Evolutionary conservation across 2,888 invertebrate genomes (phyloP).

Genomic region (Andrena haemorrhoa): DNA sequence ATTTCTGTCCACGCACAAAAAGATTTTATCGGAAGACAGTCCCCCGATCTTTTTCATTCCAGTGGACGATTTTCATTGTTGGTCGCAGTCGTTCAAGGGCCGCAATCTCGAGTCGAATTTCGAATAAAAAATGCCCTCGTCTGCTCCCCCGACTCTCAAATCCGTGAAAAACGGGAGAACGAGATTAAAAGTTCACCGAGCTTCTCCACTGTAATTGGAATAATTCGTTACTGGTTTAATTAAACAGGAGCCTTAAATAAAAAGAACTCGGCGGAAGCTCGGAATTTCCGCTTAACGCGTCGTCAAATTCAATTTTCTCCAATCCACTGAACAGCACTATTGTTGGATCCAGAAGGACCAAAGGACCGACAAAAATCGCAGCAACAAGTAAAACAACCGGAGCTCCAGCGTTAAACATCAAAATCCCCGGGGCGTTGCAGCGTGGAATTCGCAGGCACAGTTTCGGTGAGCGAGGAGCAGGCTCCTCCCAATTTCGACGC

Average conservation of each 20-base stretch:
- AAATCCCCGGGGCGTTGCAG: not conserved
- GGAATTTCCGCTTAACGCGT: too few relatives aligned
- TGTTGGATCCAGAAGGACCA: not conserved
- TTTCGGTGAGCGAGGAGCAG: not conserved
- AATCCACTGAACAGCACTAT: too few relatives aligned
- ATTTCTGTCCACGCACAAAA: slow-evolving; percentile 56
- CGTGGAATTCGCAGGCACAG: not conserved
- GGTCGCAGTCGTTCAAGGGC: slow-evolving; percentile 13
- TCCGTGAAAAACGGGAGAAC: not conserved
- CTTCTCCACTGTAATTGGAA: not conserved
- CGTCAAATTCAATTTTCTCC: not conserved
- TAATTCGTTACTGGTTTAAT: not conserved
- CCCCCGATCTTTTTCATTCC: slow-evolving; percentile 39
- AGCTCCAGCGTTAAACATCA: not conserved
- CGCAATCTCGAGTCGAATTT: slow-evolving; percentile 19
- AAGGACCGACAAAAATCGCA: not conserved
- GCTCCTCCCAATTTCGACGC: slow-evolving; percentile 14
- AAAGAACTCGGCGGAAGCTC: too few relatives aligned
- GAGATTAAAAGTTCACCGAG: not conserved
- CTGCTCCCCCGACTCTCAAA: not conserved
- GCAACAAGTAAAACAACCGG: too few relatives aligned
- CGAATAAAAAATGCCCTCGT: slow-evolving; percentile 1
- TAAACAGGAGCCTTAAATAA: too few relatives aligned
- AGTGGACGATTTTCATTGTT: slow-evolving; percentile 39
- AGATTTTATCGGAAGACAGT: slow-evolving; percentile 49